phyloP scores from a whole-genome alignment of 2,888 invertebrate species.

The Pandemis corylana region DNA sequence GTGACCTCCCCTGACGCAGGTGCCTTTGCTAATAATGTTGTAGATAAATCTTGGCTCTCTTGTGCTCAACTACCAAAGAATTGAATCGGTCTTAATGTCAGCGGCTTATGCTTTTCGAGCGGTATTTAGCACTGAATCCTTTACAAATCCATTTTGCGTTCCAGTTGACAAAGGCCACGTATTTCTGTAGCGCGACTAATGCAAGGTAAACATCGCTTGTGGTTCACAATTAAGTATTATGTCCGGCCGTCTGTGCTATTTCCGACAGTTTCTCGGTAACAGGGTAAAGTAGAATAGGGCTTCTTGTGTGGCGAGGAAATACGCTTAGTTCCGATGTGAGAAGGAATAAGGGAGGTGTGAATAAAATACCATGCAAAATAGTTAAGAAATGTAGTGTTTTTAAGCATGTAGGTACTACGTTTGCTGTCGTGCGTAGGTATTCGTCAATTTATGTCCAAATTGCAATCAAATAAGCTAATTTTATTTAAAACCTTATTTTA shows the following conservation, averaged over 20 bases:
- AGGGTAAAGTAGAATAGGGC: conserved; percentile 57
- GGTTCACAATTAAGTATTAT: conserved; percentile 69
- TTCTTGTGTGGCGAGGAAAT: conserved; percentile 74
- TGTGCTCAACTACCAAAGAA: conserved; percentile 22
- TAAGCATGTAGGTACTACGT: not conserved
- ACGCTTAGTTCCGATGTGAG: conserved; percentile 64
- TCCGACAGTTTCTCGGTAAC: conserved; percentile 73
- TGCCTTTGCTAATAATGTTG: conserved; percentile 21
- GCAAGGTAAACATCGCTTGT: conserved; percentile 76
- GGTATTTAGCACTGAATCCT: conserved; percentile 53
- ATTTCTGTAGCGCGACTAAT: conserved; percentile 69
- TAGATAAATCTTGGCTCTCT: conserved; percentile 29
- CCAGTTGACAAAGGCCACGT: conserved; percentile 63
- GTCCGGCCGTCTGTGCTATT: conserved; percentile 65
- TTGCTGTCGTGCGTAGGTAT: too few relatives aligned
- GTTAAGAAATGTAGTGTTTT: not conserved
- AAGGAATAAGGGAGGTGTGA: conserved; percentile 37
- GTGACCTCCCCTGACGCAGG: conserved; percentile 25
- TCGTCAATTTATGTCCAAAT: not conserved
- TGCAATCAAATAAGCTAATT: not conserved
- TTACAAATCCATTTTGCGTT: conserved; percentile 59
- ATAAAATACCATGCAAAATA: not conserved
- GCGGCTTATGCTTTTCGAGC: conserved; percentile 42
- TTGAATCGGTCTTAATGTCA: conserved; percentile 31
- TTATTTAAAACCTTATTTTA: too few relatives aligned